Evolutionary conservation across 2,888 invertebrate species (phyloP).

Genomic region (Andrena bicolor): DNA sequence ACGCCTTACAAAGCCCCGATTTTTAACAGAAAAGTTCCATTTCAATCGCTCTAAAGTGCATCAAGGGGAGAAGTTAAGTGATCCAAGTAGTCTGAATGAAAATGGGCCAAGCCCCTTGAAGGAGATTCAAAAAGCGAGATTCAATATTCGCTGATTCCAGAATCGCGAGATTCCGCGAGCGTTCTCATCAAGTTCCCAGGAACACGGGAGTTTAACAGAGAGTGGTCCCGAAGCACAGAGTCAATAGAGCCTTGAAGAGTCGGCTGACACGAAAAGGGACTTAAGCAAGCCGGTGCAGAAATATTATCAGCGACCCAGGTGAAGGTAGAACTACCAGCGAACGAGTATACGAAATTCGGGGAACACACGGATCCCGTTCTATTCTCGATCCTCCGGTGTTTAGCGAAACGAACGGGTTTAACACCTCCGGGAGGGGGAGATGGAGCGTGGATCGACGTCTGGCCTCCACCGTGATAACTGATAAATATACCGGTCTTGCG

Average conservation of each 20-base stretch:
- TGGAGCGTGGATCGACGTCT: conserved; percentile 33
- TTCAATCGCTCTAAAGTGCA: no score
- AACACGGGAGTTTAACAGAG: no score
- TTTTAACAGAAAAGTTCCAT: no score
- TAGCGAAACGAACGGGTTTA: conserved; percentile 5
- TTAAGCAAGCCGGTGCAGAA: neutral
- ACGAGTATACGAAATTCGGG: neutral
- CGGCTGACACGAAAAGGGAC: no score
- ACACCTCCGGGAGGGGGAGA: neutral
- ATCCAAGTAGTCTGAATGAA: neutral
- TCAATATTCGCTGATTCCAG: neutral
- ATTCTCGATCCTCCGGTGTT: conserved; percentile 2
- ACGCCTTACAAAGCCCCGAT: no score
- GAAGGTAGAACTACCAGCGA: neutral
- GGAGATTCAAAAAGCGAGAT: neutral
- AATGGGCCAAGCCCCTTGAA: neutral
- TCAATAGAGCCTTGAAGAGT: no score
- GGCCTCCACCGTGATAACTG: conserved; percentile 58
- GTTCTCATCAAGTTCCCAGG: no score
- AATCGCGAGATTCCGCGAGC: no score
- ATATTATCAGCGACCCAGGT: neutral
- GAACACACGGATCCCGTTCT: conserved; percentile 1
- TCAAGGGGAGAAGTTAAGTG: neutral
- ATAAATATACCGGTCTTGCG: conserved; percentile 66
- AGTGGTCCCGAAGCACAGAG: no score